phyloP scores from a whole-genome alignment of 2,113 vertebrate genomes.

The Zosterops lateralis region DNA sequence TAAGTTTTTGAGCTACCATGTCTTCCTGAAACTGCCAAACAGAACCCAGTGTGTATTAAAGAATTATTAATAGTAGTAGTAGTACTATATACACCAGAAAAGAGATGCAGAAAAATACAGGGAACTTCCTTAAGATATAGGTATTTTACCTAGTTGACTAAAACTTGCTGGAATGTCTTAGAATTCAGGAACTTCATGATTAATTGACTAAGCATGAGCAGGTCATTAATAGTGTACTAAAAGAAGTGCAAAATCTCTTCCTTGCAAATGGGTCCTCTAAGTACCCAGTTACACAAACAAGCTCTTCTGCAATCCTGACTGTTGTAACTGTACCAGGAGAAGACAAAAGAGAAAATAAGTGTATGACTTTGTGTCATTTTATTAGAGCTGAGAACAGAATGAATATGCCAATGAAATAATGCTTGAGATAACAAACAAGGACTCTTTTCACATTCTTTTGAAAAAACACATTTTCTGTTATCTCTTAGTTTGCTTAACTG shows the following conservation, averaged over 20 bases:
- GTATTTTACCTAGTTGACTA: neutral
- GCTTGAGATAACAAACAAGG: neutral
- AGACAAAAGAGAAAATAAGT: neutral
- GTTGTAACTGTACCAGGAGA: neutral
- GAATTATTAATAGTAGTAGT: neutral
- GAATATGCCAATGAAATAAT: neutral
- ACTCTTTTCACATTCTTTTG: neutral
- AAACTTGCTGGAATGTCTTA: neutral
- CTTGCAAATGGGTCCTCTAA: neutral
- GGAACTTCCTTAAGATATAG: neutral
- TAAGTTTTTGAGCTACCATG: neutral
- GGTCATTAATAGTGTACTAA: neutral
- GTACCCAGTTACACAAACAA: neutral
- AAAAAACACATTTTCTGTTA: neutral
- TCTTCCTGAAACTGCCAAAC: neutral
- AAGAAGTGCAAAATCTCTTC: neutral
- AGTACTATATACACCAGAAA: neutral
- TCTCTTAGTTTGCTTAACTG: neutral
- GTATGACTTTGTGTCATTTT: neutral
- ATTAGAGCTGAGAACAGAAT: neutral
- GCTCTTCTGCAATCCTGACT: neutral
- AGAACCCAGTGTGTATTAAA: neutral
- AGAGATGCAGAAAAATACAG: neutral
- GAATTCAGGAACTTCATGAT: neutral
- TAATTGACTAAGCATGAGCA: neutral